Percentiles rank a stretch among this genome's conserved stretches.
These are phyloP conservation scores for Lasioglossum oenotherae DNA, from an alignment of 2,888 invertebrate genomes.

Conservation along the genomic window DNA sequence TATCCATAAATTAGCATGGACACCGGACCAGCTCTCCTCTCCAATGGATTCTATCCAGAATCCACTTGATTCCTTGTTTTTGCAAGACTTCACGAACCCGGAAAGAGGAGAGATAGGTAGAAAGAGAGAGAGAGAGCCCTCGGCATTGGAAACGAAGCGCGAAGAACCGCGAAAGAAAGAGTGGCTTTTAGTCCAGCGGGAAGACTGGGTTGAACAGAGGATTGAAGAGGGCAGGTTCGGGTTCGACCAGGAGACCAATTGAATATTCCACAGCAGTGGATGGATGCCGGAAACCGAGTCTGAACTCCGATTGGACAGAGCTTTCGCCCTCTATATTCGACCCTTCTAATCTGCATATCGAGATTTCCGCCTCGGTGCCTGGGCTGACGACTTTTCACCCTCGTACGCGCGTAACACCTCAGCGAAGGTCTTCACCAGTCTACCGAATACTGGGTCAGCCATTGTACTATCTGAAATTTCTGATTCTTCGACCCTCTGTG, in stretches of 20 bases:
- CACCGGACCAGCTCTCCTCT: background rate
- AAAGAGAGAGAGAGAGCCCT: background rate
- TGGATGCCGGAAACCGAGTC: constrained; percentile 36
- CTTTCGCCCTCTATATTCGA: constrained; percentile 52
- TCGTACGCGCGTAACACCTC: constrained; percentile 4
- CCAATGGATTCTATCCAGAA: background rate
- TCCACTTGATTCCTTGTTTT: background rate
- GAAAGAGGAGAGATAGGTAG: background rate
- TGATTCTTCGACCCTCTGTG: background rate
- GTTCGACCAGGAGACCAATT: constrained; percentile 61
- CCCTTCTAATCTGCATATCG: constrained; percentile 78
- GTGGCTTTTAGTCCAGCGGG: constrained; percentile 54
- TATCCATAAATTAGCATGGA: constrained; percentile 45
- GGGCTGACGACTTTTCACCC: constrained; percentile 27
- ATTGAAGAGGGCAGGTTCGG: constrained; percentile 30
- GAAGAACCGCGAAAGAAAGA: constrained; percentile 48
- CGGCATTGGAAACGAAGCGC: constrained; percentile 53
- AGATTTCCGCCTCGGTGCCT: constrained; percentile 76
- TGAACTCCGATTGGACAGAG: constrained; percentile 48
- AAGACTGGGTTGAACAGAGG: background rate
- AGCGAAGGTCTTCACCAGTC: background rate
- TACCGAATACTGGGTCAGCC: background rate
- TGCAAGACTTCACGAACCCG: background rate
- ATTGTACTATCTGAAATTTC: background rate
- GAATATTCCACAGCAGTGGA: constrained; percentile 72